Percentiles rank a stretch among this genome's conserved stretches.
These are phyloP conservation scores for Anthophora plumipes DNA, from an alignment of 2,888 invertebrate species.

Conservation along the genomic window DNA sequence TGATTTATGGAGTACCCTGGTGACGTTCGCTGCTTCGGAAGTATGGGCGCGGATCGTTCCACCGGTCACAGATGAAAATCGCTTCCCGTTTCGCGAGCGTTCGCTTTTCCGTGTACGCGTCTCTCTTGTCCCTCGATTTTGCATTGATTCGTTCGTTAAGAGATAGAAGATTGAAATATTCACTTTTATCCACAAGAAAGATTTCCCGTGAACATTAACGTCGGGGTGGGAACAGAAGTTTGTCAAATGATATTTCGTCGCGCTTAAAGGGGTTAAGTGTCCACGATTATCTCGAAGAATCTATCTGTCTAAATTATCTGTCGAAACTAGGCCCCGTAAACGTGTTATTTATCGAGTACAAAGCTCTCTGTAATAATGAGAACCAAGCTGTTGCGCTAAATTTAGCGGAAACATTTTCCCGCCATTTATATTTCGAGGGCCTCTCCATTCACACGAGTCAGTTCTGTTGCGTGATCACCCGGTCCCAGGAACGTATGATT, in stretches of 20 bases:
- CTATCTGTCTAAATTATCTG: too few relatives aligned
- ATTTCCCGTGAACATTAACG: too few relatives aligned
- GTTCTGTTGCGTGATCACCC: conserved; percentile 22
- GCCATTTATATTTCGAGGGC: neutral
- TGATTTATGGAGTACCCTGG: conserved; percentile 52
- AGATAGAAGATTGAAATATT: too few relatives aligned
- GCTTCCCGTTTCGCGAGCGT: conserved; percentile 3
- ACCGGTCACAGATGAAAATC: conserved; percentile 1
- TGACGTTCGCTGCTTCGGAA: conserved; percentile 21
- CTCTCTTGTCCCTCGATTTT: neutral
- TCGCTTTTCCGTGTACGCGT: neutral
- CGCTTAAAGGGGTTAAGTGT: too few relatives aligned
- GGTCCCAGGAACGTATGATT: conserved; percentile 18
- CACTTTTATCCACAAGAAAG: too few relatives aligned
- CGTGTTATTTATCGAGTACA: neutral
- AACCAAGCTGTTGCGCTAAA: neutral
- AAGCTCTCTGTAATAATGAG: neutral
- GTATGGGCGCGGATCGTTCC: neutral
- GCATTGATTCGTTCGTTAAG: too few relatives aligned
- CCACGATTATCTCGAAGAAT: neutral
- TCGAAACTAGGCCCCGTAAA: neutral
- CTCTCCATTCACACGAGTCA: conserved; percentile 24
- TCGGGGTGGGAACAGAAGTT: too few relatives aligned
- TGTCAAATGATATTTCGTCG: too few relatives aligned
- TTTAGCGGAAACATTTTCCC: conserved; percentile 1